Base-by-base conservation (phyloP, 2,888 invertebrate genomes). In the Marasmarcha lunaedactyla region DNA sequence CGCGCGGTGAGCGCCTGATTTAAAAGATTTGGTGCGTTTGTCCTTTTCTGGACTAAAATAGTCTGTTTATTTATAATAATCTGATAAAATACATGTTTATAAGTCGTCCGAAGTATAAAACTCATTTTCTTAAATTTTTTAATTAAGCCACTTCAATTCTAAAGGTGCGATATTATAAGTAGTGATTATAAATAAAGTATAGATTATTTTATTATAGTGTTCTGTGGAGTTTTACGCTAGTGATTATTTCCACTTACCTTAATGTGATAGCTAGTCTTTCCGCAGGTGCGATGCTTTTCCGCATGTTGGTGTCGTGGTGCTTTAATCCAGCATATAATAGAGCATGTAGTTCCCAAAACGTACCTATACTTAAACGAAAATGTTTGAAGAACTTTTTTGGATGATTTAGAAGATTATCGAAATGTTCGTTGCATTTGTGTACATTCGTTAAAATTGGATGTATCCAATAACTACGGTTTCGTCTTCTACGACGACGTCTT, bases 251-350 rank as follows among this genome's bases (percentile, higher is more conserved):
- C 37, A 47, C 43, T 43, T 43, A 43, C 48, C 45, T 46, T 45
- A 47, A 47, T 47, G 51, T 51, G 51, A 49, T 47, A 46, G 47
- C 47, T 45, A 49, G 47, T 51, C 47, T 47, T 47, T 46, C 47
- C 44, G 46, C 47, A 49, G 49, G 50, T 37, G 48, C 43, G 45
- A 49, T 51, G 46, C 48, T 51, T 49, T 51, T 46, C 38, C 51
- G 49, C 47, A 51, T 48, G 46, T 49, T 49, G 48, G 47, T 50
- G 26, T 49, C 45, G 42, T 52, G 48, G 47, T 47, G 52, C 48
- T 46, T 49, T 51, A 51, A 49, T 44, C 47, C 43, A 48, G 43
- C 48, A 45, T 49, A 43, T 51, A 50, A 47, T 49, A 52, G 43
- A 51, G 46, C 46, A 44, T 42, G 44, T 47, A 51, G 46, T 50